These are phyloP conservation scores for Napeogenes inachia DNA, from an alignment of 2,888 invertebrate genomes.

Conservation along the genomic window DNA sequence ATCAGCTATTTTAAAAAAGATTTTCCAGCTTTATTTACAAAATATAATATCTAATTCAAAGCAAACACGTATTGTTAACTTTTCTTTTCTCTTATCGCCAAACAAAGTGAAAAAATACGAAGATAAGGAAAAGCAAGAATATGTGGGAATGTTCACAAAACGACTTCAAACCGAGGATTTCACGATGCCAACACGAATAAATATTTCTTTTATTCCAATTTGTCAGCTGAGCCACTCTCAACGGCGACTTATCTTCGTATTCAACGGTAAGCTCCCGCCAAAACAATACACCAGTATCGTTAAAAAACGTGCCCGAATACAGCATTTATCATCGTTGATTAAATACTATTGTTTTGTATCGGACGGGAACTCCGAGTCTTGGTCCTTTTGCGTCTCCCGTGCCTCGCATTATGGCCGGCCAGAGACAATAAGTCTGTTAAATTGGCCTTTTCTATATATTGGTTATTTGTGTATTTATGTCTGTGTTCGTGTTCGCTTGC, in stretches of 20 bases:
- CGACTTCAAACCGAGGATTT: conserved; percentile 31
- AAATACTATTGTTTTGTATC: conserved; percentile 78
- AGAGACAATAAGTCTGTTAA: conserved; percentile 78
- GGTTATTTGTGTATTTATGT: conserved; percentile 60
- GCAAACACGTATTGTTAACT: conserved; percentile 6
- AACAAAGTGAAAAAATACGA: conserved; percentile 21
- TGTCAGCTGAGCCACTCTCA: conserved; percentile 76
- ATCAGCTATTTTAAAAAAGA: neutral
- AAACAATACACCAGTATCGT: conserved; percentile 76
- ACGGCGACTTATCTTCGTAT: conserved; percentile 74
- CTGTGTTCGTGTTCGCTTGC: conserved; percentile 51
- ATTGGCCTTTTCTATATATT: conserved; percentile 71
- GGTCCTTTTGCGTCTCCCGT: conserved; percentile 65
- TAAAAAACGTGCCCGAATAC: conserved; percentile 76
- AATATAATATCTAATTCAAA: conserved; percentile 6
- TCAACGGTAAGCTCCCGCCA: conserved; percentile 74
- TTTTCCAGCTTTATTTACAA: neutral
- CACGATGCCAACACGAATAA: conserved; percentile 65
- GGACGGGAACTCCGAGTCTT: conserved; percentile 62
- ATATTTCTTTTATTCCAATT: conserved; percentile 78
- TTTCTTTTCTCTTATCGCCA: conserved; percentile 21
- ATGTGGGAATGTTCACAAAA: conserved; percentile 50
- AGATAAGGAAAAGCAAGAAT: conserved; percentile 30
- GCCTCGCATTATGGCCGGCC: conserved; percentile 69
- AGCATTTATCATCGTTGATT: conserved; percentile 78